Evolutionary conservation across 2,113 vertebrate species (phyloP), one percentile per base, ranked within the genome.

Genomic region (Megaleporinus macrocephalus): DNA sequence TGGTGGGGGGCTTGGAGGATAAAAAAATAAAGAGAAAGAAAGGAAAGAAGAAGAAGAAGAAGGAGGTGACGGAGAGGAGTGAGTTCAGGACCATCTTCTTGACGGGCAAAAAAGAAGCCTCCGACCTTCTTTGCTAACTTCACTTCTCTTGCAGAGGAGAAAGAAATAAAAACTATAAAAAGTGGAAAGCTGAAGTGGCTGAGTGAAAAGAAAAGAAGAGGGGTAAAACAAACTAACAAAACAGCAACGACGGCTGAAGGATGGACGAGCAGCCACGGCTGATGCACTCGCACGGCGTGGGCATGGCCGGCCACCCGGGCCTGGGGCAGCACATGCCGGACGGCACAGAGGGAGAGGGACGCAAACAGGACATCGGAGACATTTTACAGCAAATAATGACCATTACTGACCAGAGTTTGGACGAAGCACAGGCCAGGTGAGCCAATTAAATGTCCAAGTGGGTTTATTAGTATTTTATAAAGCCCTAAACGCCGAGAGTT

Each of bases 331-430:
- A 98, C 93, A 95, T 98, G 95, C 96, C 95, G 96, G 97, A 98
- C 88, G 96, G 96, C 88, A 95, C 95, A 73, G 97, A 98, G 94
- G 96, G 95, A 88, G 97, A 97, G 86, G 96, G 96, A 87, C 94
- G 97, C 80, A 99, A 99, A 92, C 97, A 99, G 94, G 97, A 98
- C 96, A 99, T 98, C 91, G 97, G 97, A 93, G 97, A 99, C 95
- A 99, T 98, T 92, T 94, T 98, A 92, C 97, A 98, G 93, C 97
- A 99, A 89, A 99, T 99, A 66, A 99, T 99, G 97, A 99, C 97
- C 94, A 99, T 98, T 94, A 99, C 97, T 85, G 97, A 99, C 92
- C 97, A 99, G 95, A 99, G 97, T 94, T 94, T 99, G 93, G 97
- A 99, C 88, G 97, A 99, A 89, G 97, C 97, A 80, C 97, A 99